Percentiles rank a stretch among this genome's conserved stretches.
These are phyloP conservation scores for Athalia circularis DNA, from an alignment of 2,888 invertebrate genomes.

Conservation along the genomic window DNA sequence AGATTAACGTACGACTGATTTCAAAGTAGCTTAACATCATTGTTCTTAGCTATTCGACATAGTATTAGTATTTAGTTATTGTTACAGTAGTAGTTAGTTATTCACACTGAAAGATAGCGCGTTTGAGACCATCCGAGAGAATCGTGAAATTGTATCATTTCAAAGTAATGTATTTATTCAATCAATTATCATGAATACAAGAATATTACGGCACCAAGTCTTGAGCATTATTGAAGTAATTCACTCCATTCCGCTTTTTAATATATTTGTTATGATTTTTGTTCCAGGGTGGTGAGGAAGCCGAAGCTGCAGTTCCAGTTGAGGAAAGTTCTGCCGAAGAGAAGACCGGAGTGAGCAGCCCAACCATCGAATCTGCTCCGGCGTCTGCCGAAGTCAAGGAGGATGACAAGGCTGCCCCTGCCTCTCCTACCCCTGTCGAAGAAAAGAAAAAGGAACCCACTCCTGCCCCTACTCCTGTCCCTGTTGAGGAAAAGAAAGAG, in stretches of 20 bases:
- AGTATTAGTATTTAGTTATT: no score
- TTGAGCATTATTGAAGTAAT: no score
- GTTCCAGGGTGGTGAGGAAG: constrained; percentile 70
- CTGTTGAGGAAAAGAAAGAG: constrained; percentile 65
- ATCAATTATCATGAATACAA: no score
- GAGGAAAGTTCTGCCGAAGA: constrained; percentile 63
- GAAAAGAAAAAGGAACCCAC: constrained; percentile 67
- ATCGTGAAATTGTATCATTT: no score
- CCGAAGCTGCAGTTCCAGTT: constrained; percentile 58
- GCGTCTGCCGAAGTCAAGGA: constrained; percentile 54
- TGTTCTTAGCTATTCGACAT: no score
- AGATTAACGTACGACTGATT: no score
- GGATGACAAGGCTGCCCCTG: constrained; percentile 56
- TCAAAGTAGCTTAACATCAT: no score
- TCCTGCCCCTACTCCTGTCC: constrained; percentile 60
- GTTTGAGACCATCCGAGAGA: no score
- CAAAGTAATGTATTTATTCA: no score
- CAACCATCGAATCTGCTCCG: constrained; percentile 61
- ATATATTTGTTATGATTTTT: constrained; percentile 3
- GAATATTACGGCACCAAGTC: no score
- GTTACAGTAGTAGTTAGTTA: no score
- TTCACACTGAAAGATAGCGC: no score
- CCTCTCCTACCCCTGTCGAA: constrained; percentile 53
- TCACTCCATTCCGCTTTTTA: background rate
- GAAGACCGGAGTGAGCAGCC: constrained; percentile 58